These are phyloP conservation scores for Caerostris darwini DNA, from an alignment of 1,140 invertebrate genomes.

Conservation along the genomic window DNA sequence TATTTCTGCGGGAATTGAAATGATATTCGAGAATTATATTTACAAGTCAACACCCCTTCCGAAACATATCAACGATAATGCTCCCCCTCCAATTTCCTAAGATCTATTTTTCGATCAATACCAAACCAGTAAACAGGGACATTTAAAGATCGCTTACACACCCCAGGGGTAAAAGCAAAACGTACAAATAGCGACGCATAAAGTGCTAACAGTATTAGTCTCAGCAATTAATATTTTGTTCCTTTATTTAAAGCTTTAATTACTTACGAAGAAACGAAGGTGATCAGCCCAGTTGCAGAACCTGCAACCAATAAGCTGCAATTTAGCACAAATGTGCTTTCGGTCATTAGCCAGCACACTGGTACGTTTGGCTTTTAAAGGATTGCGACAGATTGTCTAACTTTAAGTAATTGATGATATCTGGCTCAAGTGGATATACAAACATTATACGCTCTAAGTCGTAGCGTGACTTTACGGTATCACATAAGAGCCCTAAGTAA, in stretches of 20 bases:
- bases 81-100: neutral
- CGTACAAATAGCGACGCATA: slow-evolving; percentile 22
- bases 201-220: slow-evolving; percentile 27
- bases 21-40: neutral
- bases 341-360: slow-evolving; percentile 18
- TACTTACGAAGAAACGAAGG: slow-evolving; percentile 30
- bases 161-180: slow-evolving; percentile 17
- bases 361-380: neutral
- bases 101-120: neutral
- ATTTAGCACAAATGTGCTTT: slow-evolving; percentile 42
- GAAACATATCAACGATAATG: neutral
- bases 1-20: neutral
- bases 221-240: slow-evolving; percentile 35
- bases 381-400: slow-evolving; percentile 12
- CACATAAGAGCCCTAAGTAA: neutral
- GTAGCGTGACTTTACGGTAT: neutral
- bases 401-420: slow-evolving; percentile 33
- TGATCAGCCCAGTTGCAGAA: neutral
- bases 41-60: neutral
- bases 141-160: slow-evolving; percentile 2
- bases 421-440: slow-evolving; percentile 30
- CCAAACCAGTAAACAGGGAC: neutral
- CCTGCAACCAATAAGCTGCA: slow-evolving; percentile 23
- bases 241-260: slow-evolving; percentile 32
- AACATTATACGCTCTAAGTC: neutral